Conservation (phyloP, 2,797 vertebrate species). For the Rhinogobio ventralis region DNA sequence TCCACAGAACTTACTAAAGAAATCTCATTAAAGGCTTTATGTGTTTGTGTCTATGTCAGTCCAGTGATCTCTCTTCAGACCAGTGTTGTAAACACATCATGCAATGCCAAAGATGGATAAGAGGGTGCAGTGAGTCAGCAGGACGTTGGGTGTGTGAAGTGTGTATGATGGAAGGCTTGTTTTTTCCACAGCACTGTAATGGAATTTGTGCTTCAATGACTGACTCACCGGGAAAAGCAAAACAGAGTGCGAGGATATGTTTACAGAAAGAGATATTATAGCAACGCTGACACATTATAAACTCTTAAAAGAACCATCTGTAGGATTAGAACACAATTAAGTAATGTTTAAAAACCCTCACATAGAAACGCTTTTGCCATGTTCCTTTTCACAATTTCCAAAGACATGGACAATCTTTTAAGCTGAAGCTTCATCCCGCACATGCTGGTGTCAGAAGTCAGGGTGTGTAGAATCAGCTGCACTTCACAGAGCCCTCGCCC, state of each 20-base stretch:
- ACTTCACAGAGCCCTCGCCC: constrained; percentile 34
- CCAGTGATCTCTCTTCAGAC: not conserved
- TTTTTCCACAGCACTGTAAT: constrained; percentile 56
- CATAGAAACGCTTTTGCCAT: not conserved
- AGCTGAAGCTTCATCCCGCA: not conserved
- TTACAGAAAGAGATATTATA: constrained; percentile 4
- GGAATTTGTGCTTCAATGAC: constrained; percentile 51
- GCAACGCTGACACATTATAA: constrained; percentile 3
- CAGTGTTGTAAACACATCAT: constrained; percentile 28
- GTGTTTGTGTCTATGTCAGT: not conserved
- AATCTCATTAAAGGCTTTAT: not conserved
- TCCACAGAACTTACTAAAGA: not conserved
- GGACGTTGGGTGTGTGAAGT: constrained; percentile 31
- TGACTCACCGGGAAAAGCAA: constrained; percentile 48
- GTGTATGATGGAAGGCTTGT: constrained; percentile 35
- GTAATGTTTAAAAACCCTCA: constrained; percentile 1
- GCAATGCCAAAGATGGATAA: constrained; percentile 38
- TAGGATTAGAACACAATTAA: not conserved
- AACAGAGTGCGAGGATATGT: constrained; percentile 21
- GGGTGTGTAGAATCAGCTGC: constrained; percentile 58
- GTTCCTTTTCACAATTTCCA: not conserved
- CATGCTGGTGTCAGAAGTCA: constrained; percentile 23
- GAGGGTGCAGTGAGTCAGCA: constrained; percentile 43
- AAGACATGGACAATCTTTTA: not conserved
- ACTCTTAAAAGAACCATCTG: constrained; percentile 6